Conservation (phyloP, 2,113 vertebrate genomes). For the Campylomormyrus numenius region DNA sequence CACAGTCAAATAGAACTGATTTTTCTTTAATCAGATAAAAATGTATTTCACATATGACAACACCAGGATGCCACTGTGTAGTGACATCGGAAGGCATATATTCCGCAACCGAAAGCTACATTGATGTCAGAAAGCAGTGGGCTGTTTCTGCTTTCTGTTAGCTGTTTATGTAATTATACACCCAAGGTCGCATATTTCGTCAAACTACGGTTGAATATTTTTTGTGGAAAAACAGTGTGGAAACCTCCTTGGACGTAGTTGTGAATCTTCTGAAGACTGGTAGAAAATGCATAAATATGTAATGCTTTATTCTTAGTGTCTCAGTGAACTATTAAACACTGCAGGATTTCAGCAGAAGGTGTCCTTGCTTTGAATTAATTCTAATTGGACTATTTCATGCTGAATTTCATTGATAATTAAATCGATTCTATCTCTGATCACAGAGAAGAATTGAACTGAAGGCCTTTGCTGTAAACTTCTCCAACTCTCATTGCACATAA, state of each 20-base stretch:
- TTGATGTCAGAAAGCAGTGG: neutral
- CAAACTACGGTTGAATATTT: neutral
- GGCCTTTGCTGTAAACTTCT: neutral
- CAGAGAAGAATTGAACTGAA: neutral
- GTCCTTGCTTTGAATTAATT: constrained; percentile 8
- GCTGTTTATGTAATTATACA: neutral
- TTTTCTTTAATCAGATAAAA: neutral
- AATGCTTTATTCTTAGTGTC: constrained; percentile 15
- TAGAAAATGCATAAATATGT: neutral
- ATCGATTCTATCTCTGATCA: constrained; percentile 7
- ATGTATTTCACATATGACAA: neutral
- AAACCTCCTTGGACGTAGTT: constrained; percentile 1
- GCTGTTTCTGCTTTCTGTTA: neutral
- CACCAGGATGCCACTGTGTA: neutral
- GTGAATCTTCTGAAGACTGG: neutral
- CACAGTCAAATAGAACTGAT: neutral
- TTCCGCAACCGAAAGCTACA: neutral
- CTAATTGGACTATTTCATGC: constrained; percentile 9
- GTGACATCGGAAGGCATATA: neutral
- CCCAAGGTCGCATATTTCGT: constrained; percentile 1
- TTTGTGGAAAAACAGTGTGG: neutral
- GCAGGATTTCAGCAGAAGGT: constrained; percentile 14
- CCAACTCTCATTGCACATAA: constrained; percentile 2
- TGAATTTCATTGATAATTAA: constrained; percentile 8
- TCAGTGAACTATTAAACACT: constrained; percentile 24